These are phyloP conservation scores for Syndactyla subalaris DNA, from an alignment of 2,797 vertebrate species.

Conservation along the genomic window DNA sequence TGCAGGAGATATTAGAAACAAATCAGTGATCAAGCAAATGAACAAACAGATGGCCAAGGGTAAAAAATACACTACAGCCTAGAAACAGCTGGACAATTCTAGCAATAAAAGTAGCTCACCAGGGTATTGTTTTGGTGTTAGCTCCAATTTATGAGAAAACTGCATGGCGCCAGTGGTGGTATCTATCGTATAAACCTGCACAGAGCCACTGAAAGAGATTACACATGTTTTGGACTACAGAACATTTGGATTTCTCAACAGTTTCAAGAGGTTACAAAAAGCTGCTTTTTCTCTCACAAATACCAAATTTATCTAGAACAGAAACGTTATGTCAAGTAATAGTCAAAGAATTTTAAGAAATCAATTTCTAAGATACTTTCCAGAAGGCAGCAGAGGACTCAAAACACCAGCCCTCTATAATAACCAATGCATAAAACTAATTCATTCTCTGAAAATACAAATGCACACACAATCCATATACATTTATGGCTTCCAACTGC, in stretches of 20 bases:
- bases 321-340: not conserved
- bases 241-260: not conserved
- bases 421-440: not conserved
- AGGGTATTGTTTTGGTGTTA: constrained; percentile 97
- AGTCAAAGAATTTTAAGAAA: not conserved
- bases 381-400: not conserved
- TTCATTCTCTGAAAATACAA: not conserved
- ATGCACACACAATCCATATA: not conserved
- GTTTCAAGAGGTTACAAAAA: not conserved
- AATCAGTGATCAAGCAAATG: not conserved
- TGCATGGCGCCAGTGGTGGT: constrained; percentile 95
- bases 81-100: not conserved
- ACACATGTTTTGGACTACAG: constrained; percentile 5
- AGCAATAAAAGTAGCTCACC: constrained; percentile 72
- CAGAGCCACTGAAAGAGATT: constrained; percentile 86
- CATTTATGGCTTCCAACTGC: not conserved
- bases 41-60: not conserved
- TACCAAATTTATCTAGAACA: not conserved
- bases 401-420: not conserved
- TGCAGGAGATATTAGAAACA: not conserved
- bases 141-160: constrained; percentile 95
- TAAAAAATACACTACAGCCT: not conserved
- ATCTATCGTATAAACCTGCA: constrained; percentile 95
- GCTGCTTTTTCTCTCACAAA: not conserved
- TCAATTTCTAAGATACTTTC: not conserved